Evolutionary conservation across 2,888 invertebrate genomes (phyloP).

Genomic region (Hoplodrina blanda): DNA sequence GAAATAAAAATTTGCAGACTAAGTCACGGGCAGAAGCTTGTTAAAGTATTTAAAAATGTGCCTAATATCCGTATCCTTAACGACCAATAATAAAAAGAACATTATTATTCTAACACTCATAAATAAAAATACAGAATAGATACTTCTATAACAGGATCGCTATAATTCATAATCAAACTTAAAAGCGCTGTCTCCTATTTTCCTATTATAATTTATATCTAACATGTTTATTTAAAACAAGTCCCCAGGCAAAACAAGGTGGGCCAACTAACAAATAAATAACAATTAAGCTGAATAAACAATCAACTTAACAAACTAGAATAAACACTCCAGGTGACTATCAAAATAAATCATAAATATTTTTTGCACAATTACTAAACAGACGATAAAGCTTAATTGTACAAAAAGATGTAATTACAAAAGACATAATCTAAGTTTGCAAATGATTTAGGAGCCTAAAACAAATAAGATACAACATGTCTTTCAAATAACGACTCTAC

Average conservation of each 20-base stretch:
- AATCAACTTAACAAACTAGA: slow-evolving; percentile 43
- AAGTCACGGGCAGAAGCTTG: no score
- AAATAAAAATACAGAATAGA: background rate
- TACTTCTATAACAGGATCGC: background rate
- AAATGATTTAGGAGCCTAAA: slow-evolving; percentile 39
- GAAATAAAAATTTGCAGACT: no score
- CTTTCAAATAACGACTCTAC: slow-evolving; percentile 11
- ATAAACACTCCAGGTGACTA: slow-evolving; percentile 24
- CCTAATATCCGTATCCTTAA: background rate
- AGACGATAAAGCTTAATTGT: slow-evolving; percentile 39
- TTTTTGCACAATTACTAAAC: slow-evolving; percentile 49
- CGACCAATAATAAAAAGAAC: background rate
- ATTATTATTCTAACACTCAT: background rate
- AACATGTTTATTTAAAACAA: slow-evolving; percentile 37
- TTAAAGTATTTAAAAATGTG: background rate
- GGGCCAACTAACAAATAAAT: slow-evolving; percentile 47
- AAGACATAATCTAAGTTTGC: slow-evolving; percentile 31
- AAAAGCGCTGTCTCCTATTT: slow-evolving; percentile 3
- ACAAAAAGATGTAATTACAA: slow-evolving; percentile 39
- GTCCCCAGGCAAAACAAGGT: slow-evolving; percentile 43
- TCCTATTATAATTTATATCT: slow-evolving; percentile 19
- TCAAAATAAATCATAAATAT: slow-evolving; percentile 40
- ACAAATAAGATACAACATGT: slow-evolving; percentile 39
- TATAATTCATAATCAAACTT: slow-evolving; percentile 30
- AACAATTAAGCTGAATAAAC: slow-evolving; percentile 53